These are phyloP conservation scores for Vireo griseus DNA, from an alignment of 2,797 vertebrate genomes.

Conservation along the genomic window DNA sequence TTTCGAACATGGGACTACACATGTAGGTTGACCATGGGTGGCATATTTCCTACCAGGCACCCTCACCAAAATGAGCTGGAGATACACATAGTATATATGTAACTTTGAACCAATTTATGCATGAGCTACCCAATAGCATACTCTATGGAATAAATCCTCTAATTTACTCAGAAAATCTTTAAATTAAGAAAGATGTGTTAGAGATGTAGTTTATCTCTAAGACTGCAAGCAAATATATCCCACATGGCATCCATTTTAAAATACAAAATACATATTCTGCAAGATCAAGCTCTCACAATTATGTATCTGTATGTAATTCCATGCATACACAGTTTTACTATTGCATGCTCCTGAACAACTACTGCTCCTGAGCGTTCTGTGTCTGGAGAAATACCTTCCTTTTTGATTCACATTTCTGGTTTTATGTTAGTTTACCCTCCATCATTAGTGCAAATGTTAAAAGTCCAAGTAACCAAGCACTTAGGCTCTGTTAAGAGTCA, in stretches of 20 bases:
- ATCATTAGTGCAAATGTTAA: neutral
- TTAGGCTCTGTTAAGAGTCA: neutral
- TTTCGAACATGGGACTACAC: neutral
- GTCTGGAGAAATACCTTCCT: neutral
- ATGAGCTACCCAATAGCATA: neutral
- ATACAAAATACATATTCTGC: neutral
- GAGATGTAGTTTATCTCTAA: neutral
- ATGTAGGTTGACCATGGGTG: neutral
- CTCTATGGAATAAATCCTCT: constrained; percentile 1
- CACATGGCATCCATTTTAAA: neutral
- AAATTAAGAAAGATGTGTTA: neutral
- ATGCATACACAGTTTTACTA: neutral
- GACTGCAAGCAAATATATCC: neutral
- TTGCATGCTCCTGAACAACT: neutral
- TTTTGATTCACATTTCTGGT: neutral
- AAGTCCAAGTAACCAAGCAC: neutral
- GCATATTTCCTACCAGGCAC: neutral
- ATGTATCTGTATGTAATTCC: neutral
- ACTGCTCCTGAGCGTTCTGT: neutral
- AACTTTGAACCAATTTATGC: neutral
- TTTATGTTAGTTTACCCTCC: neutral
- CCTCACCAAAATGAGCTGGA: constrained; percentile 8
- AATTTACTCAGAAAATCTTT: neutral
- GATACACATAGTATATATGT: neutral
- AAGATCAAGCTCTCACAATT: neutral